Base-by-base conservation (phyloP, 2,113 vertebrate species). In the Pachycephala philippinensis region DNA sequence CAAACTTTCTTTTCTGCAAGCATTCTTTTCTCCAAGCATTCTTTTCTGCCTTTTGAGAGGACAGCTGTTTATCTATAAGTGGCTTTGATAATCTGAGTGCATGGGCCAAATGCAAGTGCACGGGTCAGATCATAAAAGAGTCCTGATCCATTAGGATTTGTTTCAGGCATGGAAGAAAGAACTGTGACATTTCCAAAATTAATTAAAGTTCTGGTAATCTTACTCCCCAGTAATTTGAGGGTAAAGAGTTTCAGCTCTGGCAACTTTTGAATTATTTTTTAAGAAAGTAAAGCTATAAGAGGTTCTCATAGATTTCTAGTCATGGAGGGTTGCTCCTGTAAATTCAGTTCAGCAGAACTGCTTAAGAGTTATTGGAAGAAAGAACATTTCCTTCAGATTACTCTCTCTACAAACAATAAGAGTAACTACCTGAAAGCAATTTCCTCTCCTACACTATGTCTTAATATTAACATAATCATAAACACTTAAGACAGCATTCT, bases 401-500 rank as follows among this genome's bases (percentile, higher is more conserved):
- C 9, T 37, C 21, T 50, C 35, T 52, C 30, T 50, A 30, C 35
- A 87, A 91, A 84, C 40, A 84, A 35, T 56, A 66, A 47, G 23
- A 23, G 11, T 78, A 84, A 52, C 60, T 78, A 91, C 40, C 74
- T 71, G 49, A 56, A 95, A 91, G 90, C 40, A 44, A 87, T 65
- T 88, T 93, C 66, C 52, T 84, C 82, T 92, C 44, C 53, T 68
- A 49, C 44, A 69, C 31, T 84, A 61, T 39, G 18, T 76, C 86
- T 94, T 95, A 94, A 76, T 92, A 96, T 92, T 87, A 95, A 94
- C 69, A 80, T 92, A 90, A 97, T 92, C 81, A 95, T 83, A 85
- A 94, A 84, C 71, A 85, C 89, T 87, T 93, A 96, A 94, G 47
- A 85, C 37, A 90, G 35, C 69, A 89, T 84, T 87, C 33, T 77